A percentile compares a stretch with the other conserved stretches of the same genome.
Evolutionary conservation across 2,113 vertebrate species (phyloP).

Genomic region (Excalfactoria chinensis): DNA sequence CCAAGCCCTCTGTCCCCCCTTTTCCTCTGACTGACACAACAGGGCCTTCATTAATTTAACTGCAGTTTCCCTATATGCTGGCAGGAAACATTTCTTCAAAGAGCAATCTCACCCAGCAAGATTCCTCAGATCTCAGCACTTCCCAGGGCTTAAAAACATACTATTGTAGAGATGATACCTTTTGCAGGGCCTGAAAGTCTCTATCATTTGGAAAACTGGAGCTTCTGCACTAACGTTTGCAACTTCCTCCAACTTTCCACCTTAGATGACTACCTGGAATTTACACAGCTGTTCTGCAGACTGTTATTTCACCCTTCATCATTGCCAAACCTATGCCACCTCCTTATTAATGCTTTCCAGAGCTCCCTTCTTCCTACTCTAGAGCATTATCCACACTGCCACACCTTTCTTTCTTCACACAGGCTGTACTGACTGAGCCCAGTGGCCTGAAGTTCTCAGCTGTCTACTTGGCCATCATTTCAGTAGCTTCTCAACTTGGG

Average conservation of each 20-base stretch:
- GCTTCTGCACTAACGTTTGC: background rate
- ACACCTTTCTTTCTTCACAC: background rate
- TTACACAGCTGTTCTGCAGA: background rate
- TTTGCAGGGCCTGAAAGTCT: background rate
- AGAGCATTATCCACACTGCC: background rate
- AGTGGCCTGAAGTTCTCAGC: background rate
- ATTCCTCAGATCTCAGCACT: conserved; percentile 50
- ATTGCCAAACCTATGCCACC: background rate
- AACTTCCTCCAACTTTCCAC: background rate
- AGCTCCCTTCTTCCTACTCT: background rate
- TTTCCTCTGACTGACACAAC: conserved; percentile 16
- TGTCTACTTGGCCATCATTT: background rate
- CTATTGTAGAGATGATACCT: background rate
- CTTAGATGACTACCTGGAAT: background rate
- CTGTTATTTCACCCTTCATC: background rate
- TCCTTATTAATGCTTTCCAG: background rate
- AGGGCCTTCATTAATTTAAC: conserved; percentile 39
- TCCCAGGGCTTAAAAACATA: conserved; percentile 11
- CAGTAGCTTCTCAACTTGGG: background rate
- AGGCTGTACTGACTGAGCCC: background rate
- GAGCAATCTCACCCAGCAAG: conserved; percentile 36
- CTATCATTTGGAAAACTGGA: background rate
- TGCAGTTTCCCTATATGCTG: conserved; percentile 7
- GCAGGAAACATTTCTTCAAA: conserved; percentile 56
- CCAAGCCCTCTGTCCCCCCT: conserved; percentile 15